Percentiles rank a stretch among this genome's conserved stretches.
These are phyloP conservation scores for Prionailurus viverrinus DNA, from an alignment of 2,113 vertebrate genomes.

Conservation along the genomic window DNA sequence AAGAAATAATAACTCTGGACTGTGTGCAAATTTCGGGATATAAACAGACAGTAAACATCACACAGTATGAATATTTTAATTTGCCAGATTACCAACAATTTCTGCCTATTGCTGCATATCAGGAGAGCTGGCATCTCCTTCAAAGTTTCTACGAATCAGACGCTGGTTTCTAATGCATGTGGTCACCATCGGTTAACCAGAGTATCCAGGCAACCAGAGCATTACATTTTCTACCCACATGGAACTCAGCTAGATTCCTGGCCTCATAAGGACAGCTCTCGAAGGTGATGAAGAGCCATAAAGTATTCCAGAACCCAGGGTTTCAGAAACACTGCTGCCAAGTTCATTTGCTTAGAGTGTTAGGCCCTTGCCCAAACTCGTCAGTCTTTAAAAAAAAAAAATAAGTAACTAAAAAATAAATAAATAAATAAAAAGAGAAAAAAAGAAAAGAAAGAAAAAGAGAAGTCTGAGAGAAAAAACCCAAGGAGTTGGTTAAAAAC, in stretches of 20 bases:
- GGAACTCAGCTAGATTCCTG: conserved; percentile 6
- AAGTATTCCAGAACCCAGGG: neutral
- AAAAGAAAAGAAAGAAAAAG: neutral
- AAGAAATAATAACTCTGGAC: conserved; percentile 42
- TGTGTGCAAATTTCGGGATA: neutral
- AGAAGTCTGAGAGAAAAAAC: neutral
- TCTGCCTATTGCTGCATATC: neutral
- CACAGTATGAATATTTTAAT: conserved; percentile 21
- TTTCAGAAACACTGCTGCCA: conserved; percentile 33
- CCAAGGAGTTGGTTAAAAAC: conserved; percentile 15
- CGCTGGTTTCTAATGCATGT: neutral
- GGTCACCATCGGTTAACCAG: neutral
- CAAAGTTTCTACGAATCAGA: conserved; percentile 30
- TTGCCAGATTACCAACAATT: conserved; percentile 34
- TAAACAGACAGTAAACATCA: conserved; percentile 50
- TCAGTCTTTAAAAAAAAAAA: neutral
- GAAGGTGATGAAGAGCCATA: neutral
- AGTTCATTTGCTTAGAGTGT: neutral
- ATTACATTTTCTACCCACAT: neutral
- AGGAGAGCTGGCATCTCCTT: neutral
- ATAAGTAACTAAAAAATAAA: neutral
- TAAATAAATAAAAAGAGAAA: neutral
- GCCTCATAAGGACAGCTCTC: neutral
- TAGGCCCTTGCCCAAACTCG: neutral
- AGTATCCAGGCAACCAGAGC: conserved; percentile 16